Evolutionary conservation across 2,888 invertebrate genomes (phyloP).

Genomic region (Bursaphelenchus okinawaensis): DNA sequence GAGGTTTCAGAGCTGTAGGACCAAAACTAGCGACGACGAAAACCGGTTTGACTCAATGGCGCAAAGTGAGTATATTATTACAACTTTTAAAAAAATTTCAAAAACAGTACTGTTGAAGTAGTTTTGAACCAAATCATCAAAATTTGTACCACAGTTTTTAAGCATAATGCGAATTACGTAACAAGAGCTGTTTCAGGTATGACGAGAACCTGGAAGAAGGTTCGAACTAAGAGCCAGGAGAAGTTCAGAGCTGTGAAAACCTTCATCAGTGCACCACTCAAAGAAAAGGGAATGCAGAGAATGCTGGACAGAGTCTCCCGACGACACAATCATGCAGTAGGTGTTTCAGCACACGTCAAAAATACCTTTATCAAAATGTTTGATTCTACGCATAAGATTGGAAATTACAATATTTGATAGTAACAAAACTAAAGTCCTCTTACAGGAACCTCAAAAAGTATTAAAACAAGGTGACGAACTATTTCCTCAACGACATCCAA

Average conservation of each 20-base stretch:
- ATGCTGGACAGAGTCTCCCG: conserved; percentile 10
- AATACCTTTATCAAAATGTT: neutral
- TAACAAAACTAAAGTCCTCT: neutral
- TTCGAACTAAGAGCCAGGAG: neutral
- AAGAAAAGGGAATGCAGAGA: conserved; percentile 15
- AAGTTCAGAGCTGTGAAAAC: conserved; percentile 15
- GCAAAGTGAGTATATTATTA: neutral
- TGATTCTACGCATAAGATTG: too few species aligned
- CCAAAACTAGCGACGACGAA: neutral
- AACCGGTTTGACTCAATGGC: neutral
- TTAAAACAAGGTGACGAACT: neutral
- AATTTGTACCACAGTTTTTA: too few species aligned
- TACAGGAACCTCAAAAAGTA: neutral
- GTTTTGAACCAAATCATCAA: too few species aligned
- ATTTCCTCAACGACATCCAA: neutral
- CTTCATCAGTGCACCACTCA: conserved; percentile 15
- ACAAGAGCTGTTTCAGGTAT: conserved; percentile 1
- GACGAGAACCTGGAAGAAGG: neutral
- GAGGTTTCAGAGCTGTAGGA: too few species aligned
- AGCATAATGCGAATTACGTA: neutral
- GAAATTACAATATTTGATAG: too few species aligned
- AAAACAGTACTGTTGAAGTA: too few species aligned
- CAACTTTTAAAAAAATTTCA: neutral
- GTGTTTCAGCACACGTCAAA: neutral
- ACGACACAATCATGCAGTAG: neutral